A percentile compares a stretch with the other conserved stretches of the same genome.
Evolutionary conservation across 1,140 invertebrate species (phyloP).

Genomic region (Cepaea nemoralis): DNA sequence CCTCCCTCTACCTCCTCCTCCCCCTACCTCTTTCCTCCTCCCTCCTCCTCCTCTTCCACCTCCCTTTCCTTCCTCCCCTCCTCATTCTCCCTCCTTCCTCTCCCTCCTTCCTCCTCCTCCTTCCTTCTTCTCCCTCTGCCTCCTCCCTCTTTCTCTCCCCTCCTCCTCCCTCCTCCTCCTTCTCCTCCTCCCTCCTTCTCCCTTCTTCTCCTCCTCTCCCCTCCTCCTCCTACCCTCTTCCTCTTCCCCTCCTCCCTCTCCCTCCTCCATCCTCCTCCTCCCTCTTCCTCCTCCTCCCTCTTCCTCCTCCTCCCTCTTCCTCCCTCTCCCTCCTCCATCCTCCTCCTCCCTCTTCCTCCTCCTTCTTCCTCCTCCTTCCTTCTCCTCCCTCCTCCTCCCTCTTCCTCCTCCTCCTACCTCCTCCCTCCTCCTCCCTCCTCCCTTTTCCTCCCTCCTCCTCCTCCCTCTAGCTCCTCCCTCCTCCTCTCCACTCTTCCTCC

Average conservation of each 20-base stretch:
- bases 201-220: not conserved
- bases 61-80: no score
- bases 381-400: slow-evolving; percentile 32
- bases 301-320: no score
- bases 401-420: no score
- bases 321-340: no score
- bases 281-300: not conserved
- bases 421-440: slow-evolving; percentile 18
- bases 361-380: slow-evolving; percentile 26
- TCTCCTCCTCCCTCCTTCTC: not conserved
- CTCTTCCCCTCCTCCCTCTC: no score
- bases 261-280: no score
- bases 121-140: not conserved
- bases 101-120: not conserved
- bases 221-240: no score
- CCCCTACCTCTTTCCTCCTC: no score
- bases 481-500: not conserved
- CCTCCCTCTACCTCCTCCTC: no score
- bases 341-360: slow-evolving; percentile 17
- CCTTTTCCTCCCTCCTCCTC: not conserved
- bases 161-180: not conserved
- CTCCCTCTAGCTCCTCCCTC: no score
- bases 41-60: not conserved
- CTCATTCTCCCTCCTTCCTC: slow-evolving; percentile 1
- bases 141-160: no score